phyloP scores from a whole-genome alignment of 2,797 vertebrate species.

The Podargus strigoides region DNA sequence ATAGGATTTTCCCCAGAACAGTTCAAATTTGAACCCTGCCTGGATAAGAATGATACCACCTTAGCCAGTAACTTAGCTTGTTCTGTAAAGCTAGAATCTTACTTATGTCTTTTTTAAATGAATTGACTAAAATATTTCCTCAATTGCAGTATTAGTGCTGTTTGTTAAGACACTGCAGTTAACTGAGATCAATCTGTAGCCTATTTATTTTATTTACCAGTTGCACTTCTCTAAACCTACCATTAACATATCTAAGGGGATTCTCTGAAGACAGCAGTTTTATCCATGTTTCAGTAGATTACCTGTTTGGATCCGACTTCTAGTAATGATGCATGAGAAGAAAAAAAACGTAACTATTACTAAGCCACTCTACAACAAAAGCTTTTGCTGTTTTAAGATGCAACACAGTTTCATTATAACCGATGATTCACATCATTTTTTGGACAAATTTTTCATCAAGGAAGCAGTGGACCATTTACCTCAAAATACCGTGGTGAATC shows the following conservation, averaged over 20 bases:
- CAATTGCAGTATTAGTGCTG: neutral
- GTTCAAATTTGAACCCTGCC: neutral
- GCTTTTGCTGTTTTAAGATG: neutral
- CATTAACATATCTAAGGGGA: neutral
- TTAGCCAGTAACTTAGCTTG: neutral
- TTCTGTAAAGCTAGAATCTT: neutral
- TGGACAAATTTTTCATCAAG: neutral
- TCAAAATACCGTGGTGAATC: neutral
- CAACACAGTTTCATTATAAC: neutral
- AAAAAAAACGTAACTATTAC: neutral
- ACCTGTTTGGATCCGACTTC: neutral
- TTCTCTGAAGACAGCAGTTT: neutral
- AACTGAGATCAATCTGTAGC: neutral
- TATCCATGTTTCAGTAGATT: neutral
- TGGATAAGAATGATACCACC: neutral
- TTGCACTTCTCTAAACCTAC: neutral
- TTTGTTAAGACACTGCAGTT: neutral
- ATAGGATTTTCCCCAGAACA: neutral
- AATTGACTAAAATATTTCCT: neutral
- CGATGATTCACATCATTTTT: neutral
- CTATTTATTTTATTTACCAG: neutral
- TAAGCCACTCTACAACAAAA: neutral
- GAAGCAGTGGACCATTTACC: neutral
- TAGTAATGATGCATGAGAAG: neutral
- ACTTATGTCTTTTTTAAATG: neutral